Conservation (phyloP, 37 sponge, comb jelly and placozoan species). For the Eunapius fragilis region DNA sequence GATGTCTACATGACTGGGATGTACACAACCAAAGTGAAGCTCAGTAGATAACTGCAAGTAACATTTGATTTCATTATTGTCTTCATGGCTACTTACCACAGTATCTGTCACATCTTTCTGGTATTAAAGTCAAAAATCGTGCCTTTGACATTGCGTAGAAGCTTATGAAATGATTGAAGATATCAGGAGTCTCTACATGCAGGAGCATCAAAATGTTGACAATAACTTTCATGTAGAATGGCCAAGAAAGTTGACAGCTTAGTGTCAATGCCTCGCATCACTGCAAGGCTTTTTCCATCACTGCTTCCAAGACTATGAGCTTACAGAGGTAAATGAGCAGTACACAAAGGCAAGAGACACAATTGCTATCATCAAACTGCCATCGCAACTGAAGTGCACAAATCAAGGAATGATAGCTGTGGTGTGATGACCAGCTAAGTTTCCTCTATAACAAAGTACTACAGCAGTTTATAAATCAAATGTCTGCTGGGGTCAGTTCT, state of each 20-base stretch:
- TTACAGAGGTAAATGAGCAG: too few species aligned
- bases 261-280: slow-evolving; percentile 37
- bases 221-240: slow-evolving; percentile 13
- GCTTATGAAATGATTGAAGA: slow-evolving; percentile 41
- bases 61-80: slow-evolving; percentile 33
- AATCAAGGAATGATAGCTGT: too few species aligned
- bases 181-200: slow-evolving; percentile 9
- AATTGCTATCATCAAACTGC: too few species aligned
- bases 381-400: too few species aligned
- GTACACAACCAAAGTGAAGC: slow-evolving; percentile 16
- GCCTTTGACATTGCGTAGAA: slow-evolving; percentile 48
- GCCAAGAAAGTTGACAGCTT: slow-evolving; percentile 26
- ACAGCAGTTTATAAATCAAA: too few species aligned
- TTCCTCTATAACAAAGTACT: too few species aligned
- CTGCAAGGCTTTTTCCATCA: too few species aligned
- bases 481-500: too few species aligned
- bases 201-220: slow-evolving; percentile 29
- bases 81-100: neutral
- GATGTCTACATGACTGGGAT: slow-evolving; percentile 41
- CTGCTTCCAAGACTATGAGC: too few species aligned
- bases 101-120: slow-evolving; percentile 26
- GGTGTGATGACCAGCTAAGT: too few species aligned
- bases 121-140: slow-evolving; percentile 42
- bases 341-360: too few species aligned
- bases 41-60: slow-evolving; percentile 25